Percentiles rank a stretch among this genome's conserved stretches.
Evolutionary conservation across 2,888 invertebrate species (phyloP).

Genomic region (Drosophila basisetae): DNA sequence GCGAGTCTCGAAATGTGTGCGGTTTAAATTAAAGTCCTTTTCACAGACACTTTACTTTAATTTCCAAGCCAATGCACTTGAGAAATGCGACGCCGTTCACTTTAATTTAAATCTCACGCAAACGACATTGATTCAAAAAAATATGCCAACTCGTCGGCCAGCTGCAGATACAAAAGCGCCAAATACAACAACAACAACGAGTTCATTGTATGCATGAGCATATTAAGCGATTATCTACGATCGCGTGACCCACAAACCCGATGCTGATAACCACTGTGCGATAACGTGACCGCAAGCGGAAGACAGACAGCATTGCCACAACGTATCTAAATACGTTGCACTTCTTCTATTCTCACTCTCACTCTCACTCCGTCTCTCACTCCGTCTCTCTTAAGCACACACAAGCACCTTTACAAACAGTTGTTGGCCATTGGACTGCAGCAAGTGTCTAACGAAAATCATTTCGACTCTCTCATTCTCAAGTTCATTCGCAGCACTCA

Average conservation of each 20-base stretch:
- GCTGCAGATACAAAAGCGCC: background rate
- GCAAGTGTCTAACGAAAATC: background rate
- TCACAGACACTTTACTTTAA: slow-evolving; percentile 40
- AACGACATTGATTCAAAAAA: background rate
- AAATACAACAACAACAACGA: background rate
- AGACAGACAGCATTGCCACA: background rate
- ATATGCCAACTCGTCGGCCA: background rate
- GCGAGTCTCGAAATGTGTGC: slow-evolving; percentile 7
- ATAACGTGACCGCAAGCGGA: background rate
- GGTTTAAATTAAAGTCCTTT: slow-evolving; percentile 37
- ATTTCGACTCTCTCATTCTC: background rate
- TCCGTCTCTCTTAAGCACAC: background rate
- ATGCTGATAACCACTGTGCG: slow-evolving; percentile 18
- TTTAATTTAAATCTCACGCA: slow-evolving; percentile 12
- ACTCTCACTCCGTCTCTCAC: background rate
- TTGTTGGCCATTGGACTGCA: background rate
- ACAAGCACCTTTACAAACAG: background rate
- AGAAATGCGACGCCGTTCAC: slow-evolving; percentile 17
- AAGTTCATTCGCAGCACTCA: background rate
- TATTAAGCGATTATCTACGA: background rate
- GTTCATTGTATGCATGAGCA: background rate
- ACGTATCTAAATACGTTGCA: background rate
- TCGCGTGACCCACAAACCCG: slow-evolving; percentile 3
- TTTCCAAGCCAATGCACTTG: slow-evolving; percentile 25
- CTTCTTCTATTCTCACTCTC: background rate